These are phyloP conservation scores for Potamilus streckersoni DNA, from an alignment of 1,140 invertebrate species.

Conservation along the genomic window DNA sequence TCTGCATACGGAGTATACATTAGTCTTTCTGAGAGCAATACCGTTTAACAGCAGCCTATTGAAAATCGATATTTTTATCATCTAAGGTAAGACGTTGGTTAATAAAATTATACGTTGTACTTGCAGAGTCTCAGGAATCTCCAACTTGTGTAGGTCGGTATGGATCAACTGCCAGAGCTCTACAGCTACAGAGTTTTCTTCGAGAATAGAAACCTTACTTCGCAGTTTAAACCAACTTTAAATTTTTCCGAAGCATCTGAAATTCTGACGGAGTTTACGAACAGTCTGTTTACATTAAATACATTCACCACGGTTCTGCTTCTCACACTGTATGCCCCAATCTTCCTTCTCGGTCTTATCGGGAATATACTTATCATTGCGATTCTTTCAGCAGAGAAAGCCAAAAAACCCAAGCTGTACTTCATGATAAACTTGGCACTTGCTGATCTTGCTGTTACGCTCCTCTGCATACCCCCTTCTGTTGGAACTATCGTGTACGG, in stretches of 20 bases:
- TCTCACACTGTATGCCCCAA: slow-evolving; percentile 41
- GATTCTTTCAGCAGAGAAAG: slow-evolving; percentile 29
- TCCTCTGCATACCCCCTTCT: slow-evolving; percentile 71
- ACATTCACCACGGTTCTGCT: slow-evolving; percentile 37
- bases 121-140: no score
- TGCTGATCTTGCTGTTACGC: slow-evolving; percentile 46
- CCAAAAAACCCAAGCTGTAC: slow-evolving; percentile 38
- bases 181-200: slow-evolving; percentile 30
- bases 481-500: slow-evolving; percentile 76
- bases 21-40: no score
- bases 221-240: slow-evolving; percentile 4
- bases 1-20: no score
- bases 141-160: neutral
- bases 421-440: slow-evolving; percentile 49
- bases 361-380: slow-evolving; percentile 48
- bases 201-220: slow-evolving; percentile 22
- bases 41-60: no score
- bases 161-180: slow-evolving; percentile 40
- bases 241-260: slow-evolving; percentile 33
- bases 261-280: slow-evolving; percentile 38
- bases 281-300: slow-evolving; percentile 26
- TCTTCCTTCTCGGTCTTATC: slow-evolving; percentile 41
- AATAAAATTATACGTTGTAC: no score
- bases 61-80: no score
- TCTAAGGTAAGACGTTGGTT: no score